Base-by-base conservation (phyloP, 2,888 invertebrate species). In the Polydrusus pterygomalis region DNA sequence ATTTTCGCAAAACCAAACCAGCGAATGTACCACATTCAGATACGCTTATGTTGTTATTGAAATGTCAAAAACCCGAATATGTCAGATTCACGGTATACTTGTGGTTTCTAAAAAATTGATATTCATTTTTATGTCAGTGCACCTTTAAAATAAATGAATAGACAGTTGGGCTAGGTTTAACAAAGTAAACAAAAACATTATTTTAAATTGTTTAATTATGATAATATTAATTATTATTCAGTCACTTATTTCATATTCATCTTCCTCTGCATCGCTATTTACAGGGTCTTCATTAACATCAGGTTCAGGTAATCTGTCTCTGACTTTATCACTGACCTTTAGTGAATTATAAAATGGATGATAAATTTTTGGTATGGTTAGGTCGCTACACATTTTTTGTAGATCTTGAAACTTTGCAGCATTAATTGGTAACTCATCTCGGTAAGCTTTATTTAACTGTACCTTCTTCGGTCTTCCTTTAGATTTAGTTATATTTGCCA, bases 241-340 rank as follows among this genome's bases (percentile, higher is more conserved):
- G 60, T 34, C 60, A 60, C 25, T 25, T 25, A 25, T 25, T 25
- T 25, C 25, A 25, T 1, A 25, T 25, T 5, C 1, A 25, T 15
- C 15, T 40, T 38, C 40, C 25, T 25, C 25, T 25, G 25, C 25
- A 25, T 25, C 25, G 25, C 25, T 25, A 25, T 25, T 25, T 25
- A 25, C 25, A 25, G 25, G 25, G 25, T 25, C 25, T 45, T 63
- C 47, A 45, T n/a, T 20, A 8, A 10, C 63, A 20, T 43, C 63
- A 43, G 47, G 63, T 63, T 45, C 45, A 25, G 67, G 51, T 30
- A 67, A 51, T 40, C 54, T 67, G 13, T 67, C 67, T 20, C 67
- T 67, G 9, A 18, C 10, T 30, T 54, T 67, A 40, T 67, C 15
- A 67, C 18, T 51, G 18, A 18, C 17, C 7, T 51, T 51, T 9